Conservation (phyloP, 2,888 invertebrate genomes). For the Tuberolachnus salignus region DNA sequence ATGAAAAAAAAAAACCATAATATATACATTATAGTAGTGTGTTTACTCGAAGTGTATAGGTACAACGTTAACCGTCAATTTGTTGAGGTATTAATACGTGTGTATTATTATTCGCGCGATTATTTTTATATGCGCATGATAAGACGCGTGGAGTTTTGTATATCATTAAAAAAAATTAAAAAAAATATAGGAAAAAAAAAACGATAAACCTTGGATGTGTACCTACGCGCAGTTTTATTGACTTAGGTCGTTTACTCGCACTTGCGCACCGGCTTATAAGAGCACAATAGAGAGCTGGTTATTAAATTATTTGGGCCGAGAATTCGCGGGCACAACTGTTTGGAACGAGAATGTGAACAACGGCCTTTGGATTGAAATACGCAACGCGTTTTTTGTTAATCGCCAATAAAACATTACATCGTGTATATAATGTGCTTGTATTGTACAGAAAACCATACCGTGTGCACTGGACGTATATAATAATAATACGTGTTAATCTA, state of each 20-base stretch:
- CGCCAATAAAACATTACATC: too few relatives aligned
- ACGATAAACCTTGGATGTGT: background rate
- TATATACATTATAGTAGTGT: background rate
- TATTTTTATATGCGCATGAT: background rate
- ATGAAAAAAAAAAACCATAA: background rate
- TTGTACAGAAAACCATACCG: too few relatives aligned
- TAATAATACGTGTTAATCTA: too few relatives aligned
- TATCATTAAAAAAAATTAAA: slow-evolving; percentile 10
- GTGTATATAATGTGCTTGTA: too few relatives aligned
- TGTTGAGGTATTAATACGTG: slow-evolving; percentile 20
- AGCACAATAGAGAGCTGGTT: too few relatives aligned
- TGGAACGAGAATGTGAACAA: background rate
- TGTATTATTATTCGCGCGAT: slow-evolving; percentile 1
- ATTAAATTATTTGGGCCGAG: too few relatives aligned
- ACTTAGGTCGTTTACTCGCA: slow-evolving; percentile 46
- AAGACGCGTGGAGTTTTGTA: background rate
- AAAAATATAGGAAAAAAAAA: slow-evolving; percentile 5
- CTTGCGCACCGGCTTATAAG: too few relatives aligned
- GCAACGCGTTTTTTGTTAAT: background rate
- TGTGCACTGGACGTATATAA: too few relatives aligned
- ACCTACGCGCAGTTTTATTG: slow-evolving; percentile 15
- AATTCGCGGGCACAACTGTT: background rate
- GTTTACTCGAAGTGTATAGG: background rate
- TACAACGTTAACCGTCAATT: slow-evolving; percentile 15
- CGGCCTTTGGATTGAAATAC: background rate